Conservation (phyloP, 2,888 invertebrate species). For the Lasioglossum vierecki region DNA sequence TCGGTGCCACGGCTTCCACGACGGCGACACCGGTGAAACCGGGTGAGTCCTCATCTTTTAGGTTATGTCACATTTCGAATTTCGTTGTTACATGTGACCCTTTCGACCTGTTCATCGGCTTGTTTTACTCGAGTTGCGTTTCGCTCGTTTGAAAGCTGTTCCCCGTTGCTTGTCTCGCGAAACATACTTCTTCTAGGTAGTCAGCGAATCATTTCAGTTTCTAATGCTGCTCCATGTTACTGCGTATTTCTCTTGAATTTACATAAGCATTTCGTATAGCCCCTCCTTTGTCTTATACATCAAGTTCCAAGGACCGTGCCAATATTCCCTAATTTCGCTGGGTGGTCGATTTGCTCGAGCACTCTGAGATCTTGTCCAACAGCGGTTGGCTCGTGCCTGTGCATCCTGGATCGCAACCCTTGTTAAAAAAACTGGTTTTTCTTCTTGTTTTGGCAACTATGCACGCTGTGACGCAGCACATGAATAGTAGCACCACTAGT, state of each 20-base stretch:
- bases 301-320: background rate
- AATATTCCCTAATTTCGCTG: conserved; percentile 37
- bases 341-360: conserved; percentile 54
- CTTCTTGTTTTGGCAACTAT: conserved; percentile 70
- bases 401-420: conserved; percentile 74
- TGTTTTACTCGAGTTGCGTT: background rate
- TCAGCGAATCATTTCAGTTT: conserved; percentile 20
- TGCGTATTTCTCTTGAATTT: background rate
- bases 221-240: background rate
- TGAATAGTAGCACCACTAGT: conserved; percentile 68
- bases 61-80: conserved; percentile 71
- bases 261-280: background rate
- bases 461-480: conserved; percentile 75
- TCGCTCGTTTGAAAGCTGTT: background rate
- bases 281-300: background rate
- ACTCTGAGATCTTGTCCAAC: conserved; percentile 67
- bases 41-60: conserved; percentile 71
- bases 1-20: conserved; percentile 80
- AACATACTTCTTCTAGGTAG: background rate
- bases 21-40: conserved; percentile 82
- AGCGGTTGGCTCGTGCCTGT: conserved; percentile 72
- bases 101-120: background rate
- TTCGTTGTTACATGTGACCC: conserved; percentile 37
- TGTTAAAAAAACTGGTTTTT: conserved; percentile 58
- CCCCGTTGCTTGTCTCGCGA: background rate